Evolutionary conservation across 2,113 vertebrate genomes (phyloP).

Genomic region (Chloroceryle aenea): DNA sequence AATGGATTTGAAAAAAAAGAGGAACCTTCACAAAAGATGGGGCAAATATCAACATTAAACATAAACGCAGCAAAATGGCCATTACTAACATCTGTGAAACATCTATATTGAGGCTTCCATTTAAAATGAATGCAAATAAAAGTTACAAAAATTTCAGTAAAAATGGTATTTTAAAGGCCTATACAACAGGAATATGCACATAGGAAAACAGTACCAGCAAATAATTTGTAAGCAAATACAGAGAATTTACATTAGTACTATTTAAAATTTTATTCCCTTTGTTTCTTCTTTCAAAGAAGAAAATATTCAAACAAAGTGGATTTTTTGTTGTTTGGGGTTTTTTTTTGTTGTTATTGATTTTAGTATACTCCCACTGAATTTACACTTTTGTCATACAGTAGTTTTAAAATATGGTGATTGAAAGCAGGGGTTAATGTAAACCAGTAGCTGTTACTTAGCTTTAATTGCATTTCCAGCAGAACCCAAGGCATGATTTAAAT

Average conservation of each 20-base stretch:
- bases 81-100: constrained; percentile 14
- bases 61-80: not conserved
- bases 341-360: not conserved
- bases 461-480: not conserved
- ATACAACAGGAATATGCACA: not conserved
- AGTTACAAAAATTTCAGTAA: constrained; percentile 5
- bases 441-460: not conserved
- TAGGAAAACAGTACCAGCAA: not conserved
- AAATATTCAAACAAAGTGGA: not conserved
- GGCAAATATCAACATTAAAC: not conserved
- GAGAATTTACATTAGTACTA: not conserved
- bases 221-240: not conserved
- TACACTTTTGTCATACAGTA: not conserved
- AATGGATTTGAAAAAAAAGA: not conserved
- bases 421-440: not conserved
- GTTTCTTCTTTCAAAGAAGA: not conserved
- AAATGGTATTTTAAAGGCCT: not conserved
- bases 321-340: not conserved
- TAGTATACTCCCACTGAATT: not conserved
- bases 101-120: not conserved
- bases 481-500: not conserved
- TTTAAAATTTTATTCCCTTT: not conserved
- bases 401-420: not conserved
- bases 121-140: constrained; percentile 49
- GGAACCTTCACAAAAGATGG: not conserved